Evolutionary conservation across 2,113 vertebrate genomes (phyloP), one percentile per base, ranked within the genome.

Genomic region (Upupa epops): DNA sequence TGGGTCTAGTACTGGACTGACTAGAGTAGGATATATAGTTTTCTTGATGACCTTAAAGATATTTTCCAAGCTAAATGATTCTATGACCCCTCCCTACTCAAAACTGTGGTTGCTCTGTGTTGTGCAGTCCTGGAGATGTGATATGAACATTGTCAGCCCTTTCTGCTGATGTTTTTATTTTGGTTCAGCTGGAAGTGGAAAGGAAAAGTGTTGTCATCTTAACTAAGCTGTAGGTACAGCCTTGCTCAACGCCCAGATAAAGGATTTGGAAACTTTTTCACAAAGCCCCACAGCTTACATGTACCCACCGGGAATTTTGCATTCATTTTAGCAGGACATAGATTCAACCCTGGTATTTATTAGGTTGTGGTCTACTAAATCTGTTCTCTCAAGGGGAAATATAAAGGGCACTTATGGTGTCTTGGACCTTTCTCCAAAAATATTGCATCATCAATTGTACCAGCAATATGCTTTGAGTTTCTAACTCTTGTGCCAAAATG

Each of bases 101-200:
- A n/a, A 51, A 32, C 7, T 54, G 5, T 20, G 21, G 12, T 3
- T n/a, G 13, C 25, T 69, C 24, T 74, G 28, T 46, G 8, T n/a
- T 42, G 31, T 0, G 1, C 11, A 22, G 11, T 46, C 4, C 7
- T 25, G 29, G 10, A 14, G 45, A 51, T 5, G 2, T 28, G 14
- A 63, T 28, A 17, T 48, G 3, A 69, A 3, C 8, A 26, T 17
- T 25, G 5, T 40, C 17, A 55, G 31, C 11, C 12, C 5, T 56
- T 32, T 58, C 48, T 54, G 7, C 7, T 16, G 8, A 9, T 5
- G 3, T 13, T 22, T 84, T 89, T 49, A 81, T 11, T 64, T 76
- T 61, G 6, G 3, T 80, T 60, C 14, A 20, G 4, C 2, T n/a
- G 42, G 32, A 86, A 65, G 9, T 34, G 8, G 21, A 83, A 90